These are phyloP conservation scores for Paracanthobrama guichenoti DNA, from an alignment of 2,113 vertebrate genomes.

Conservation along the genomic window DNA sequence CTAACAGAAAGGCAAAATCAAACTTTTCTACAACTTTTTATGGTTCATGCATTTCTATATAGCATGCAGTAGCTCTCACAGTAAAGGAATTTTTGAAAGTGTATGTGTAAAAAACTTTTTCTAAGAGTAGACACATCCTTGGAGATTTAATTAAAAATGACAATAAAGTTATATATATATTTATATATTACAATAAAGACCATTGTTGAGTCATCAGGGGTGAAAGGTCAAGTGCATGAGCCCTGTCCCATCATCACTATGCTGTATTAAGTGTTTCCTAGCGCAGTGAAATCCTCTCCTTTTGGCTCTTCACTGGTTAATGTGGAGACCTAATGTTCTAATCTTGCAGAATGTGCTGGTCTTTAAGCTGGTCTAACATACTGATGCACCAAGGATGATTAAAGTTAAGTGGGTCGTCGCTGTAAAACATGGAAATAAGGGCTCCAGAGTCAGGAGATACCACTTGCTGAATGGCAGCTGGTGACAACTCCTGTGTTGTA, in stretches of 20 bases:
- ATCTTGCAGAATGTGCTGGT: conserved; percentile 70
- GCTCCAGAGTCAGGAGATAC: background rate
- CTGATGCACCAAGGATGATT: conserved; percentile 73
- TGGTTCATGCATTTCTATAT: background rate
- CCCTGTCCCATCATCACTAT: conserved; percentile 12
- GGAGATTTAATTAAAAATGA: background rate
- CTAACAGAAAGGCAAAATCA: conserved; percentile 20
- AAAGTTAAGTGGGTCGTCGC: conserved; percentile 73
- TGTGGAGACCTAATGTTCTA: conserved; percentile 68
- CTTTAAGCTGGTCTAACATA: conserved; percentile 73
- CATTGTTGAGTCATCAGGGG: background rate
- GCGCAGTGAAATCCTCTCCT: conserved; percentile 23
- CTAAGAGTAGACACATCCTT: background rate
- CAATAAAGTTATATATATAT: no score
- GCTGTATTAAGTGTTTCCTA: conserved; percentile 17
- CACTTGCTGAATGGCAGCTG: background rate
- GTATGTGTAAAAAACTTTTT: background rate
- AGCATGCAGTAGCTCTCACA: background rate
- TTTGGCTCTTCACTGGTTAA: conserved; percentile 45
- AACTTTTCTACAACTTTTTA: background rate
- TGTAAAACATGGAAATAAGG: conserved; percentile 40
- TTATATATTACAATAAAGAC: no score
- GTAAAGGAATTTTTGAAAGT: background rate
- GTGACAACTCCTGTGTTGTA: background rate
- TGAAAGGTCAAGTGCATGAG: conserved; percentile 5